Conservation (phyloP, 2,797 vertebrate genomes). For the Spea hammondii region DNA sequence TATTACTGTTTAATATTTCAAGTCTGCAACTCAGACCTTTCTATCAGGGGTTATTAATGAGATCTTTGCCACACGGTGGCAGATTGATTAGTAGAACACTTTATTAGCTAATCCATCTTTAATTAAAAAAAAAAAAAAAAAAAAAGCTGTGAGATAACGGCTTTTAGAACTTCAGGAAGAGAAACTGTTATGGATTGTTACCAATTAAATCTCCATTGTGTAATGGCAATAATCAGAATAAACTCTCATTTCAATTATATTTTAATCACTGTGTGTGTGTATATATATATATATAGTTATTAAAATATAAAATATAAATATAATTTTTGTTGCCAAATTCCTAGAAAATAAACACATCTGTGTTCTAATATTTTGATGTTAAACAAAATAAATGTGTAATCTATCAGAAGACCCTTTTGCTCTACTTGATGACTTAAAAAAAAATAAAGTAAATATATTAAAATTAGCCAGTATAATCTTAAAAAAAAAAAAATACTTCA, state of each 20-base stretch:
- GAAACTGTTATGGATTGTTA: constrained; percentile 67
- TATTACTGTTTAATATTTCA: constrained; percentile 55
- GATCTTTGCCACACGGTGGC: constrained; percentile 67
- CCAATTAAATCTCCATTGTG: constrained; percentile 70
- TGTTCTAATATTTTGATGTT: too few relatives aligned
- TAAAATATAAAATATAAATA: too few relatives aligned
- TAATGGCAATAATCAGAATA: constrained; percentile 70
- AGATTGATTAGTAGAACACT: constrained; percentile 68
- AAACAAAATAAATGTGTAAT: too few relatives aligned
- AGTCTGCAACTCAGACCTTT: constrained; percentile 64
- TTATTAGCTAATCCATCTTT: constrained; percentile 75
- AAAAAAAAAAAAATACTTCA: too few relatives aligned
- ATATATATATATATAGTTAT: background rate
- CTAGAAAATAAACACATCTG: too few relatives aligned
- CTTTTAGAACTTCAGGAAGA: constrained; percentile 48
- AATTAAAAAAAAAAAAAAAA: constrained; percentile 71
- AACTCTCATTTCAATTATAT: constrained; percentile 71
- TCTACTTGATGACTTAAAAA: too few relatives aligned
- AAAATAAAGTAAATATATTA: too few relatives aligned
- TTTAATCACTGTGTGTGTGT: constrained; percentile 68
- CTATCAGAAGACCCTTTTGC: too few relatives aligned
- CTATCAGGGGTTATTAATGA: constrained; percentile 74
- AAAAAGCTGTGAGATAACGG: background rate
- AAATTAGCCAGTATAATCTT: too few relatives aligned
- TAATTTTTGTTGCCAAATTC: too few relatives aligned